phyloP scores from a whole-genome alignment of 2,113 vertebrate genomes.

The Dicaeum eximium region DNA sequence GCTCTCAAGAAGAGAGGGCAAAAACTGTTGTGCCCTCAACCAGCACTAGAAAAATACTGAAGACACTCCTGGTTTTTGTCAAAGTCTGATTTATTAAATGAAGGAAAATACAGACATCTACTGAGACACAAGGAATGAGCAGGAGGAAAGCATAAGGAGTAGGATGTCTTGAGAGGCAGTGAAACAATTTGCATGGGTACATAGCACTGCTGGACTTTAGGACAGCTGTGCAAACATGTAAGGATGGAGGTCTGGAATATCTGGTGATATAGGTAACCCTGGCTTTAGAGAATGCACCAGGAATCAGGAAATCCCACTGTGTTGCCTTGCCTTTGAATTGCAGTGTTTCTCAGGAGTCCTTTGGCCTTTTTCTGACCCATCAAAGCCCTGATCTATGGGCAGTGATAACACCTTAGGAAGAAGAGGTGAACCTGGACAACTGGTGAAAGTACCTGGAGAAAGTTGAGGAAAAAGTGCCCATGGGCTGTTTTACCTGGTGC shows the following conservation, averaged over 20 bases:
- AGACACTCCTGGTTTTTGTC: neutral
- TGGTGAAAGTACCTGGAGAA: neutral
- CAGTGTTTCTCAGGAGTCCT: neutral
- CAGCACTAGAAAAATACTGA: neutral
- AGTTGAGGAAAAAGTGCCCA: neutral
- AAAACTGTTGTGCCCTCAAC: neutral
- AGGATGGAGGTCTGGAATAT: neutral
- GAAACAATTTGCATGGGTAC: neutral
- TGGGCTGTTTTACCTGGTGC: fast-evolving
- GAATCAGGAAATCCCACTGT: neutral
- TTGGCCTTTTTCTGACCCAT: neutral
- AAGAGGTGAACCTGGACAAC: neutral
- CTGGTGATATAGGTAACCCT: neutral
- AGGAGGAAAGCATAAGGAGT: neutral
- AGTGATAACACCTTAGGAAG: neutral
- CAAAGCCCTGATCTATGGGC: neutral
- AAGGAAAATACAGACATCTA: neutral
- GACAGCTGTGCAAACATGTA: neutral
- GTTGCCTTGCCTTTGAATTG: neutral
- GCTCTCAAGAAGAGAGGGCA: neutral
- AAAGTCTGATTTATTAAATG: neutral
- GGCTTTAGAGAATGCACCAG: neutral
- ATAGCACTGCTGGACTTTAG: neutral
- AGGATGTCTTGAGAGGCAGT: neutral
- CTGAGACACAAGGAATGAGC: neutral